Base-by-base conservation (phyloP, 2,888 invertebrate genomes). In the Spicauda simplicius region DNA sequence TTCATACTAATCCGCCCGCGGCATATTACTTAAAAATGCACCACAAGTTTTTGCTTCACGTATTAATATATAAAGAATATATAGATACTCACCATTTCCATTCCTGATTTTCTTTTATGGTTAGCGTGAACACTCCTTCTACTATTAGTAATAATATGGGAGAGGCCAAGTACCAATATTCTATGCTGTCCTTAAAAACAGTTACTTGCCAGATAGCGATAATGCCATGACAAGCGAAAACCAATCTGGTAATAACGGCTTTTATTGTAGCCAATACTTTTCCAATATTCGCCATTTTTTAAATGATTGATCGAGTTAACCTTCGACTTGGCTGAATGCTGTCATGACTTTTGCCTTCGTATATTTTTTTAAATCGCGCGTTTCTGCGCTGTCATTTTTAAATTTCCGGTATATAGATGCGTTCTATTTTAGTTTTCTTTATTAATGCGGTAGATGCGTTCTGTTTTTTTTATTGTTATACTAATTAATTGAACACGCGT, bases 151-250 rank as follows among this genome's bases (percentile, higher is more conserved):
- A 16, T 50, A 97, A 84, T 66, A 98, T 95, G 0, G 98, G 97
- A 0, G 96, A 95, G n/a, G 97, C 96, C 73, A 99, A 91, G 78
- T 97, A 97, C 98, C 98, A 99, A 78, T 96, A 97, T 71, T 95
- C 94, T 0, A 94, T 92, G 78, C 95, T 95, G 30, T 94, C 93
- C 79, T 97, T 97, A 74, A 97, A 97, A 20, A 95, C 90, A 0
- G 97, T 97, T 56, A 98, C 97, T 86, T 98, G 97, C 97, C 98
- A 98, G 79, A 98, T 97, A 6, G 97, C 97, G 37, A 98, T 94
- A 63, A 98, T 94, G 19, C 97, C 97, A 80, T 98, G 98, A 6
- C 96, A 95, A 2, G 97, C 96, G 82, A 97, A 97, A 69, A 97
- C 97, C 58, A 97, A 80, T 12, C 97, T 91, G 0, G 97, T 97